Percentiles rank a stretch among this genome's conserved stretches.
phyloP scores from a whole-genome alignment of 2,888 invertebrate genomes.

The Eueremaeus valkanovi region DNA sequence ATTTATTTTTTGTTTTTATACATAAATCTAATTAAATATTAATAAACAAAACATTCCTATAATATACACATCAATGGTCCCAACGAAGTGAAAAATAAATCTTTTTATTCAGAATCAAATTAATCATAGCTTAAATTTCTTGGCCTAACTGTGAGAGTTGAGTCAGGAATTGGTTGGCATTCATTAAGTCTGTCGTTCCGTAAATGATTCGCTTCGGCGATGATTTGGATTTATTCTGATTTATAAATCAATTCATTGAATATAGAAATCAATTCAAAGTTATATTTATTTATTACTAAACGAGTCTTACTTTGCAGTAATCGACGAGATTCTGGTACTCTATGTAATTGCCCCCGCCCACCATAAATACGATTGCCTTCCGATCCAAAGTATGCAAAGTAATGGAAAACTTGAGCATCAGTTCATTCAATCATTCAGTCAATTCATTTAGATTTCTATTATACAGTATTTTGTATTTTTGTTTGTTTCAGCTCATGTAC shows the following conservation, averaged over 20 bases:
- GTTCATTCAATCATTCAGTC: constrained; percentile 43
- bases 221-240: constrained; percentile 39
- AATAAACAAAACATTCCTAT: too few relatives aligned
- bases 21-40: too few relatives aligned
- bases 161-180: constrained; percentile 88
- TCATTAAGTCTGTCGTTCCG: constrained; percentile 89
- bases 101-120: too few relatives aligned
- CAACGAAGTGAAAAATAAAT: background rate
- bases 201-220: constrained; percentile 65
- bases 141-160: constrained; percentile 56
- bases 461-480: too few relatives aligned
- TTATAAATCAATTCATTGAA: too few relatives aligned
- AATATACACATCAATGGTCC: background rate
- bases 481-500: too few relatives aligned
- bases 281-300: too few relatives aligned
- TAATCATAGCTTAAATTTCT: constrained; percentile 31
- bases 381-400: too few relatives aligned
- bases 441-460: constrained; percentile 37
- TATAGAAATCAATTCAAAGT: too few relatives aligned
- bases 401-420: constrained; percentile 40
- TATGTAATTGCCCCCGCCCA: constrained; percentile 95
- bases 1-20: too few relatives aligned
- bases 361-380: constrained; percentile 84
- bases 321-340: constrained; percentile 98
- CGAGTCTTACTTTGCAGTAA: constrained; percentile 70